These are phyloP conservation scores for Psococerastis gibbosa DNA, from an alignment of 2,888 invertebrate genomes.

Conservation along the genomic window DNA sequence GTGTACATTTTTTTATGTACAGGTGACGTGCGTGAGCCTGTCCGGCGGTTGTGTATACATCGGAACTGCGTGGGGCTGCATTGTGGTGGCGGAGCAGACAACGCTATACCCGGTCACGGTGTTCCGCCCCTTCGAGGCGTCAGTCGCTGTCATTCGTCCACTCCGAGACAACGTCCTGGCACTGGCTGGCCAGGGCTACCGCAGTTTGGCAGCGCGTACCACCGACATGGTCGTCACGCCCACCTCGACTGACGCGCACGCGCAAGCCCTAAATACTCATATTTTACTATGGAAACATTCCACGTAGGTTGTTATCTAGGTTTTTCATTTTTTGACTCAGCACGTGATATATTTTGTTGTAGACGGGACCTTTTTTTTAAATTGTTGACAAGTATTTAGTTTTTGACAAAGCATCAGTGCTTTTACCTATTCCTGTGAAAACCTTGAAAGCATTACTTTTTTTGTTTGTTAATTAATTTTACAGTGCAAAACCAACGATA, in stretches of 20 bases:
- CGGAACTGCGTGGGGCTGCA: constrained; percentile 89
- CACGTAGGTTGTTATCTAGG: no score
- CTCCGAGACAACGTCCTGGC: constrained; percentile 34
- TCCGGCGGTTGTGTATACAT: constrained; percentile 57
- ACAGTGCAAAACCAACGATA: no score
- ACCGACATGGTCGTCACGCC: constrained; percentile 17
- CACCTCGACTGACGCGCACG: neutral
- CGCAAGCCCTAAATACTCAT: neutral
- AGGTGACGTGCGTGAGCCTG: constrained; percentile 52
- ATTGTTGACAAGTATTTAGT: no score
- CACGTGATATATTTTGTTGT: no score
- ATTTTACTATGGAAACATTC: constrained; percentile 7
- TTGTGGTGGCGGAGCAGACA: constrained; percentile 70
- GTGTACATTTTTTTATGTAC: constrained; percentile 16
- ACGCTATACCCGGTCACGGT: constrained; percentile 72
- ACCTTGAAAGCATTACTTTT: no score
- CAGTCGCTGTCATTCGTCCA: constrained; percentile 45
- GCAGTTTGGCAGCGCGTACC: constrained; percentile 39
- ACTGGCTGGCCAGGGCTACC: constrained; percentile 68
- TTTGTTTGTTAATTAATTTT: no score
- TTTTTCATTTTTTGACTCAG: no score
- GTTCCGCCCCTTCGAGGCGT: constrained; percentile 78
- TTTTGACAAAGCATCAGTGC: no score
- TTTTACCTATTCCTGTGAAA: no score
- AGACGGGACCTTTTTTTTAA: no score